A percentile compares a stretch with the other conserved stretches of the same genome.
These are phyloP conservation scores for Prochilodus magdalenae DNA, from an alignment of 2,113 vertebrate genomes.

Conservation along the genomic window DNA sequence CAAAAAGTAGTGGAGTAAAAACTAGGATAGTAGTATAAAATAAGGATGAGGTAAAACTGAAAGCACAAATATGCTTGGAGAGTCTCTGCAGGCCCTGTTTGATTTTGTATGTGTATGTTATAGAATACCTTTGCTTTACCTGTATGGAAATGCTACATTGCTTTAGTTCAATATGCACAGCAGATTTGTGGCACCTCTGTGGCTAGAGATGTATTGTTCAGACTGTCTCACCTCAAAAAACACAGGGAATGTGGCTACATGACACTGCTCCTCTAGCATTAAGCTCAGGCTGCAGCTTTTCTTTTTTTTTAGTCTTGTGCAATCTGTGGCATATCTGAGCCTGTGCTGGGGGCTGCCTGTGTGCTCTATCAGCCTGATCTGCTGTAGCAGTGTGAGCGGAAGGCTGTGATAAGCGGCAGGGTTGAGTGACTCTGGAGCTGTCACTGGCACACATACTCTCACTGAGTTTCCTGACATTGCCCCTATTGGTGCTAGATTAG, in stretches of 20 bases:
- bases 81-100: no score
- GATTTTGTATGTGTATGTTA: neutral
- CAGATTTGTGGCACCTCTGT: slow-evolving; percentile 30
- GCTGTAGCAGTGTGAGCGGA: slow-evolving; percentile 40
- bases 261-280: slow-evolving; percentile 55
- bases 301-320: slow-evolving; percentile 50
- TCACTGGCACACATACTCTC: slow-evolving; percentile 54
- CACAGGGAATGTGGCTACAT: slow-evolving; percentile 54
- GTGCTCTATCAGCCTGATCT: slow-evolving; percentile 54
- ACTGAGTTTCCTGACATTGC: slow-evolving; percentile 27
- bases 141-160: neutral
- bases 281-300: slow-evolving; percentile 45
- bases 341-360: slow-evolving; percentile 40
- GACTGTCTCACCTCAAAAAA: slow-evolving; percentile 60
- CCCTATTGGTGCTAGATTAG: neutral
- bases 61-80: no score
- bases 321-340: slow-evolving; percentile 54
- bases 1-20: no score
- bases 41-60: no score
- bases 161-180: slow-evolving; percentile 12
- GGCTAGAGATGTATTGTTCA: slow-evolving; percentile 33
- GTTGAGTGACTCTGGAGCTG: slow-evolving; percentile 47
- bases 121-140: neutral
- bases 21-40: no score
- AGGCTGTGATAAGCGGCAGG: slow-evolving; percentile 52